Evolutionary conservation across 2,888 invertebrate genomes (phyloP), one percentile per base, ranked within the genome.

Genomic region (Acanthopleura granulata): DNA sequence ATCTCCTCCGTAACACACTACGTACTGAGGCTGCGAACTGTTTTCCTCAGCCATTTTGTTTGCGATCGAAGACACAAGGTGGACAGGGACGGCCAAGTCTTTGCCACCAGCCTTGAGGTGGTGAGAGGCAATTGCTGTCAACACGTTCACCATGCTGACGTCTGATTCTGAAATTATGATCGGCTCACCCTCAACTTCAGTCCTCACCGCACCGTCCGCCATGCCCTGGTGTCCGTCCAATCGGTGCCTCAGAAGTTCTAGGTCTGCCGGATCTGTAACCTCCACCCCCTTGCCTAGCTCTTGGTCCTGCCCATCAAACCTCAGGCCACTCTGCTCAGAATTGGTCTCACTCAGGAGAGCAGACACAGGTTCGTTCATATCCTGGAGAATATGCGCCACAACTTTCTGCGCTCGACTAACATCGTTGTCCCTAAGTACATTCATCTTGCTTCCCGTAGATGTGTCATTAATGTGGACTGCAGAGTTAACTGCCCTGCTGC

Each of bases 91-190:
- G 0, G n/a, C 15, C 14, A 50, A 18, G 18, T 74, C 51, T 49
- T 72, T 72, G 50, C 73, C 71, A 51, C 72, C 76, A n/a, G 74
- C 75, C 72, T 81, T 81, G 15, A 79, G 49, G 57, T 84, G 83
- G 70, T 85, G 84, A 0, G 83, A 81, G 12, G 86, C 86, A 14
- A 87, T 70, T 12, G 86, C 83, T 51, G 86, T 85, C 61, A 86
- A 73, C 40, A 87, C 82, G 78, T 83, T 86, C n/a, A 85, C 85
- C 83, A 86, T 84, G 61, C 81, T 83, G 15, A 83, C 75, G 40
- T 83, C 82, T 11, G 66, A 66, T 6, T 66, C 29, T 6, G 66
- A 27, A 12, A 66, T 66, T 6, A 50, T 27, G 6, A 50, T 50
- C 27, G 49, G 50, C 27, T 72, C n/a, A 16, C 27, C 27, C 27